Base-by-base conservation (phyloP, 2,888 invertebrate species). In the Mesorhabditis belari region DNA sequence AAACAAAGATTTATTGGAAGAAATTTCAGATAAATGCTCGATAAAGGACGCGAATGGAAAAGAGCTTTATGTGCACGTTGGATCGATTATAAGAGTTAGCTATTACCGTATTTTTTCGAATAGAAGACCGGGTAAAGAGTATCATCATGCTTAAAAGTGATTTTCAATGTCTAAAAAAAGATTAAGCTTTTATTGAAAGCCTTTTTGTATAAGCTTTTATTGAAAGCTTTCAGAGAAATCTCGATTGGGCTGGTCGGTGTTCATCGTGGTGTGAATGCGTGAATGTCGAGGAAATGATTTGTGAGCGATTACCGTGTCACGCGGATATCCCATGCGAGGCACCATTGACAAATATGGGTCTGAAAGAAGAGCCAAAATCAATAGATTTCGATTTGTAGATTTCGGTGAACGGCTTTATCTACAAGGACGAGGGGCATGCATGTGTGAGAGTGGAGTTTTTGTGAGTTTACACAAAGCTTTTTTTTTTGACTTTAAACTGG, bases 261-360 rank as follows among this genome's bases (percentile, higher is more conserved):
- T 75, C 77, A 6, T 69, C 71, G 5, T 79, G 77, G 77, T 79
- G 79, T 61, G 71, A 74, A 55, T 79, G 79, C 60, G 56, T 61
- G 44, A 58, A 63, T 2, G 67, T 73, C 26, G 71, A 77, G 24
- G 62, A 68, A 17, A 26, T 76, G 19, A 44, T 57, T 23, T 79
- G 79, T 57, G 69, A 74, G 49, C 56, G 65, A 12, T 55, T 79
- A 3, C 66, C 69, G 12, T 79, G 79, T 56, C 54, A 74, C 24
- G 65, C 66, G 3, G 75, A 75, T 19, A 71, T 60, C 19, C 52
- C 35, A 3, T 76, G 76, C 53, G 67, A 70, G 25, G 70, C 76
- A 5, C 66, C 69, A 5, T 63, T 76, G 44, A 76, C 77, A 2
- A 69, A 67, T 23, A 64, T 77, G 19, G 72, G 74, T 73, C 28